These are phyloP conservation scores for Nasonia oneida DNA, from an alignment of 2,888 invertebrate genomes.

Conservation along the genomic window DNA sequence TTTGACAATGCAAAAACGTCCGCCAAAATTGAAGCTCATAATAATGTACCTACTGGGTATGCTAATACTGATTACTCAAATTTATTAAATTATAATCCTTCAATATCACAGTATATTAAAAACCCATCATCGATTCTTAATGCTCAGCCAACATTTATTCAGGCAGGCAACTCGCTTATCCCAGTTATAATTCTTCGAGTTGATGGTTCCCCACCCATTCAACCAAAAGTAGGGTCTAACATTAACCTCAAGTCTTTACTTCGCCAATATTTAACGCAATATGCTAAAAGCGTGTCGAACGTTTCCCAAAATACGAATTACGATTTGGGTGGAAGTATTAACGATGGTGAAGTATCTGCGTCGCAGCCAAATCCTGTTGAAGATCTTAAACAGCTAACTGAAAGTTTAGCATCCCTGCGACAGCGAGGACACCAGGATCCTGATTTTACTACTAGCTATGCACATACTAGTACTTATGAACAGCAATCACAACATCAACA, in stretches of 20 bases:
- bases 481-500: slow-evolving; percentile 3
- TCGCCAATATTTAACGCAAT: slow-evolving; percentile 75
- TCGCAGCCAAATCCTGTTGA: slow-evolving; percentile 67
- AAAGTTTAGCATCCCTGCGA: slow-evolving; percentile 63
- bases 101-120: slow-evolving; percentile 76
- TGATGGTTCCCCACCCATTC: slow-evolving; percentile 74
- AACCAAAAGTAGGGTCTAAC: slow-evolving; percentile 67
- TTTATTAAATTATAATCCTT: slow-evolving; percentile 75
- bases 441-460: slow-evolving; percentile 27
- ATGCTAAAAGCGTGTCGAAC: slow-evolving; percentile 71
- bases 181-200: slow-evolving; percentile 77
- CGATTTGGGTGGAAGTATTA: slow-evolving; percentile 63
- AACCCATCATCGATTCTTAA: slow-evolving; percentile 76
- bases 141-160: slow-evolving; percentile 76
- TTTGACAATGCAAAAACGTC: slow-evolving; percentile 60
- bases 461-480: slow-evolving; percentile 28
- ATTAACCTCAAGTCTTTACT: slow-evolving; percentile 76
- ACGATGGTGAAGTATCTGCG: slow-evolving; percentile 5
- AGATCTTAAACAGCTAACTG: slow-evolving; percentile 72
- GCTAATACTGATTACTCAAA: slow-evolving; percentile 71
- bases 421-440: slow-evolving; percentile 53
- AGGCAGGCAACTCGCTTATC: slow-evolving; percentile 75
- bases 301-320: slow-evolving; percentile 67
- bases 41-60: slow-evolving; percentile 61
- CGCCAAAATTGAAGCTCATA: slow-evolving; percentile 61